Base-by-base conservation (phyloP, 2,888 invertebrate genomes). In the Leuctra nigra region DNA sequence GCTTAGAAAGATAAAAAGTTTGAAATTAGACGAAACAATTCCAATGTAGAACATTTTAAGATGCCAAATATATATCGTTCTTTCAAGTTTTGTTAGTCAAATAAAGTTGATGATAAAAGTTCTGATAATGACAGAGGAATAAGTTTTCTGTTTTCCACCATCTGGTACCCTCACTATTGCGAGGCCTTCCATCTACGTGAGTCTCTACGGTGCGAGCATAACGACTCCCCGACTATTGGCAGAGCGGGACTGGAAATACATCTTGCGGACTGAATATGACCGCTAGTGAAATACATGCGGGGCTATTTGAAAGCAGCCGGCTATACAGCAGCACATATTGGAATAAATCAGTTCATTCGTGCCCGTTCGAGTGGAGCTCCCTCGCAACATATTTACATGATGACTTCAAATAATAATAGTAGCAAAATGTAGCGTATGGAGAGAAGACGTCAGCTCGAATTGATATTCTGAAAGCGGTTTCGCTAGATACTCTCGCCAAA, bases 311-410 rank as follows among this genome's bases (percentile, higher is more conserved):
- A n/a, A n/a, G n/a, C n/a, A n/a, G n/a, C n/a, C n/a, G n/a, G n/a
- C n/a, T n/a, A n/a, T n/a, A n/a, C n/a, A n/a, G n/a, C n/a, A n/a
- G 39, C 39, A 39, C 39, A 39, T 39, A 39, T 39, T 39, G 39
- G 39, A 23, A 20, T 20, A 44, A 44, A 44, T 44, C 44, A 44
- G 44, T 44, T 44, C 44, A 44, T 44, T 44, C 44, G 22, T 22
- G 23, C 4, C 44, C 44, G 23, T 22, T 44, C 23, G 44, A 44
- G 44, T 23, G 23, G 20, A 44, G n/a, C n/a, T n/a, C 22, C 13
- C 20, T 44, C n/a, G 44, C 22, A 20, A 20, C 22, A 44, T 44
- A 44, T 44, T 44, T 44, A 23, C 44, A 44, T 22, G 44, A 44
- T 44, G 44, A 20, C 23, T 44, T 44, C 44, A 23, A 20, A 23